Evolutionary conservation across 2,113 vertebrate species (phyloP).

Genomic region (Chamaetylas fuelleborni): DNA sequence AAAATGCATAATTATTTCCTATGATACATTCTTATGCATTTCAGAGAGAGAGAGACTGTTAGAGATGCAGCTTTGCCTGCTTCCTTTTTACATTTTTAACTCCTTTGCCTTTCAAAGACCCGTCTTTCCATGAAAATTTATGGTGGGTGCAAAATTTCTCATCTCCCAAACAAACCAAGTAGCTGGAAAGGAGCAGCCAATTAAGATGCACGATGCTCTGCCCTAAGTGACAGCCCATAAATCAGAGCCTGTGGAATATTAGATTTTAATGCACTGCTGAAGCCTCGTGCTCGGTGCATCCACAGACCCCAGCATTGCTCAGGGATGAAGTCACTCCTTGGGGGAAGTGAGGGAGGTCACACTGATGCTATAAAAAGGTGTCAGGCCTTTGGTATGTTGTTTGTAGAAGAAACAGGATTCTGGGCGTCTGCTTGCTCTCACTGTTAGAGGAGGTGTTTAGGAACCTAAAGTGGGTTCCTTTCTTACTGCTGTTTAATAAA

Average conservation of each 20-base stretch:
- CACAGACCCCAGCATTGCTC: not conserved
- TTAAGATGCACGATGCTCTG: constrained; percentile 17
- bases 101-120: not conserved
- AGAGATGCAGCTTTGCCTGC: not conserved
- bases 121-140: not conserved
- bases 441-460: not conserved
- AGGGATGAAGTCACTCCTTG: not conserved
- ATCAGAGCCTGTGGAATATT: constrained; percentile 28
- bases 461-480: not conserved
- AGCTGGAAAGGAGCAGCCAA: constrained; percentile 6
- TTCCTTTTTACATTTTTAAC: not conserved
- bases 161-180: not conserved
- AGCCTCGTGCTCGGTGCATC: not conserved
- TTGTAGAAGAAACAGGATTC: not conserved
- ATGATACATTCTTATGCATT: not conserved
- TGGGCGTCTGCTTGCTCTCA: not conserved
- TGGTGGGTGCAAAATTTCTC: not conserved
- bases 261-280: constrained; percentile 17
- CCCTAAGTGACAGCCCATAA: constrained; percentile 33
- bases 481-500: not conserved
- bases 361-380: constrained; percentile 22
- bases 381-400: constrained; percentile 4
- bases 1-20: not conserved
- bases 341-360: not conserved
- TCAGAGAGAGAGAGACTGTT: not conserved